These are phyloP conservation scores for Pelobates fuscus DNA, from an alignment of 2,113 vertebrate genomes.

Conservation along the genomic window DNA sequence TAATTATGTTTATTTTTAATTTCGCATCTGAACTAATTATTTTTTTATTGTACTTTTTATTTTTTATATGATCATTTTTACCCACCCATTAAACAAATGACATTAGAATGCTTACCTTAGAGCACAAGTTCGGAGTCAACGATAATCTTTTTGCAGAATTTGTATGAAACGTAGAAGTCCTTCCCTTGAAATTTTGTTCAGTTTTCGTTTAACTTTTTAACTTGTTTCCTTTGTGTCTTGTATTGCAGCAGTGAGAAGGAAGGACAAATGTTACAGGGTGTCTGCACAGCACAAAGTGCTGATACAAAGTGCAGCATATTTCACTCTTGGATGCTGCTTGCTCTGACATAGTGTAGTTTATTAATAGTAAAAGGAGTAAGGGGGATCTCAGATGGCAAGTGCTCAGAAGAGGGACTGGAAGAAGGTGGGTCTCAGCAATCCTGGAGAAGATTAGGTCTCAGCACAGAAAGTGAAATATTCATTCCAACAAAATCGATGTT, in stretches of 20 bases:
- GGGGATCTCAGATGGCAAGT: slow-evolving; percentile 68
- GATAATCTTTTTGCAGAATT: background rate
- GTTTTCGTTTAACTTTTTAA: background rate
- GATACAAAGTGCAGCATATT: slow-evolving; percentile 80
- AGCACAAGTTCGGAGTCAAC: background rate
- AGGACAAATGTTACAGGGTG: slow-evolving; percentile 37
- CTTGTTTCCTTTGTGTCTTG: slow-evolving; percentile 14
- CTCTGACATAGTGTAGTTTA: slow-evolving; percentile 84
- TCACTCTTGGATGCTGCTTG: slow-evolving; percentile 79
- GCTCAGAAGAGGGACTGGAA: slow-evolving; percentile 54
- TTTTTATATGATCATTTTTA: background rate
- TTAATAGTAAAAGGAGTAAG: slow-evolving; percentile 75
- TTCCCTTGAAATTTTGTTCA: background rate
- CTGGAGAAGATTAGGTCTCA: slow-evolving; percentile 24
- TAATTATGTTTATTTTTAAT: slow-evolving; percentile 13
- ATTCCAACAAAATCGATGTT: background rate
- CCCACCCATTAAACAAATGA: no score
- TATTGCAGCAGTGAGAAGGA: slow-evolving; percentile 5
- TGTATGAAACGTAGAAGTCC: slow-evolving; percentile 7
- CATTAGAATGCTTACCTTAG: slow-evolving; percentile 32
- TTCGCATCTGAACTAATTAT: background rate
- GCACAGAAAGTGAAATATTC: background rate
- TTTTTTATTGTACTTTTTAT: background rate
- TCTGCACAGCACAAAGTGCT: slow-evolving; percentile 77
- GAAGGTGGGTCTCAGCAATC: slow-evolving; percentile 49